These are phyloP conservation scores for Heliocidaris tuberculata DNA, from an alignment of 35 echinoderm and acorn worm species.

Conservation along the genomic window DNA sequence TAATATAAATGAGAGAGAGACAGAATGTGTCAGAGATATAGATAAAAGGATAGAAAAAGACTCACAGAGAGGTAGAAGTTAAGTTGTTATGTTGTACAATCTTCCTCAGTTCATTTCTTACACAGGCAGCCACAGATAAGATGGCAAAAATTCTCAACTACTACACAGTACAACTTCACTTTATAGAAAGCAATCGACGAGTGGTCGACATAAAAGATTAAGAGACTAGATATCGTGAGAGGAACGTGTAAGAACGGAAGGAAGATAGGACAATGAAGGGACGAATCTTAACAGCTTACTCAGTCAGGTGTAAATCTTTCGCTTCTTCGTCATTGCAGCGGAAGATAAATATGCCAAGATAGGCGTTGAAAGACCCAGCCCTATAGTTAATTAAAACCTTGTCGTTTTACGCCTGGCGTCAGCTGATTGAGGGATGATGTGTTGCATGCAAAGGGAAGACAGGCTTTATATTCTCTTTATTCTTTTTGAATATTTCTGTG, in stretches of 20 bases:
- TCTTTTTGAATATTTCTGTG: background rate
- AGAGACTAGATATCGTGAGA: background rate
- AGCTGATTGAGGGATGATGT: background rate
- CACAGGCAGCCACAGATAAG: too few species aligned
- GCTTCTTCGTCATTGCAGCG: background rate
- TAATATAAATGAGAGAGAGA: background rate
- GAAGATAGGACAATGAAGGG: background rate
- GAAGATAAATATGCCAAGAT: background rate
- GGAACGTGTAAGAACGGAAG: background rate
- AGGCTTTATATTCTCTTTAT: background rate
- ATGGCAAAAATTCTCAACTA: too few species aligned
- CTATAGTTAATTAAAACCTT: slow-evolving; percentile 34
- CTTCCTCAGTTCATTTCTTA: background rate
- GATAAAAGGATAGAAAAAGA: background rate
- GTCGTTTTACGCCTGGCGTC: slow-evolving; percentile 24
- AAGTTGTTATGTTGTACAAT: background rate
- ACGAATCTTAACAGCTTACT: background rate
- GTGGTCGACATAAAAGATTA: background rate
- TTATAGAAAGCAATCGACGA: background rate
- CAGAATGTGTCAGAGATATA: background rate
- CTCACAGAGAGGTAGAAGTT: background rate
- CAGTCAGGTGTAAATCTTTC: background rate
- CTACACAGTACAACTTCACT: background rate
- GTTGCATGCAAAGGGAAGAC: background rate
- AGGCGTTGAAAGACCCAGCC: slow-evolving; percentile 32